Evolutionary conservation across 2,113 vertebrate species (phyloP), one percentile per base, ranked within the genome.

Genomic region (Hippocampus barbouri): DNA sequence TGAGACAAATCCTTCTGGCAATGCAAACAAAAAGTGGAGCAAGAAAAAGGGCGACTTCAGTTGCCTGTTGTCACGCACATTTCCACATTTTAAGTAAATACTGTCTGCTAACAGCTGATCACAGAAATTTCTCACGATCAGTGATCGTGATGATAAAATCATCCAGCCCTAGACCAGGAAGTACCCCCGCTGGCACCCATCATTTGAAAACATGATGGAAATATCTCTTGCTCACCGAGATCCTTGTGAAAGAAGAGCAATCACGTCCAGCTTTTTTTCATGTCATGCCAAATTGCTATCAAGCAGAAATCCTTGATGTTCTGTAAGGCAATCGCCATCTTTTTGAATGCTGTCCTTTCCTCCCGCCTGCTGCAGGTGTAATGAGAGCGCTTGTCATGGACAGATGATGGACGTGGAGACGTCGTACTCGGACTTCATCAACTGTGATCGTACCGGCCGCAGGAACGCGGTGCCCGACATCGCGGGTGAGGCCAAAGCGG

Each of bases 381-480:
- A 92, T 89, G 85, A 30, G 51, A 86, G 74, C 79, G 79, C 93
- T 88, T 79, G 96, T 95, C 94, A 92, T 83, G 92, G 88, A 87
- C 89, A 94, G 93, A 85, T 94, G 92, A 98, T 98, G 96, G 96
- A 99, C 87, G 94, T 96, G 79, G 96, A 96, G 93, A 91, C 95
- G 90, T 94, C 95, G 27, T 98, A 97, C 90, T 94, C 93, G 0
- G 97, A 99, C 86, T 99, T 99, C 74, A 97, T 98, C 83, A 94
- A 93, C 91, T 97, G 95, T 14, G 96, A 97, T 86, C 93, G 97
- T 67, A 94, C 95, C 0, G 97, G 97, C 71, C 95, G 97, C 75
- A 95, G 97, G 91, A 98, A 99, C 57, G 97, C 97, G 0, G 93
- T 98, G 71, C 95, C 95, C 0, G 95, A 97, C 91, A 97, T 99